Evolutionary conservation across 64 coral and sea anemone species (phyloP).

Genomic region (Pocillopora damicornis): DNA sequence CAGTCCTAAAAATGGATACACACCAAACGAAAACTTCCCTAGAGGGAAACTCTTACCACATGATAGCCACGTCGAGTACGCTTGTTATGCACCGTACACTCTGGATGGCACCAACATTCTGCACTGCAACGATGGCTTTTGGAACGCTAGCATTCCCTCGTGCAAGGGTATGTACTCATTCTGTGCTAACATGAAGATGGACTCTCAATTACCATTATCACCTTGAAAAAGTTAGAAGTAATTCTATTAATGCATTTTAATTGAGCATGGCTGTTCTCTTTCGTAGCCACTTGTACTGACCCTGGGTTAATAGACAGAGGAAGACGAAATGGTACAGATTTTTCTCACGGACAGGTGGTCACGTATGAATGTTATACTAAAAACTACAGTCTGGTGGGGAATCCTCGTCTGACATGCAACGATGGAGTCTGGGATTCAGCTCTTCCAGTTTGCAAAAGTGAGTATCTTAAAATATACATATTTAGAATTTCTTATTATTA

Average conservation of each 20-base stretch:
- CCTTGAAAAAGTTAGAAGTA: too few species aligned
- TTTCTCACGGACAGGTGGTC: background rate
- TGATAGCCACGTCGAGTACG: background rate
- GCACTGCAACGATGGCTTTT: background rate
- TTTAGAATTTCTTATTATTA: too few species aligned
- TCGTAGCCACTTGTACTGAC: constrained; percentile 24
- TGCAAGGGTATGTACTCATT: constrained; percentile 1
- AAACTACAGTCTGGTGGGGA: constrained; percentile 5
- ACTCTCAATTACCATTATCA: too few species aligned
- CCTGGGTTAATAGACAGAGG: background rate
- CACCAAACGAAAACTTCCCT: too few species aligned
- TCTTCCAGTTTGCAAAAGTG: constrained; percentile 11
- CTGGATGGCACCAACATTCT: background rate
- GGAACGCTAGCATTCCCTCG: background rate
- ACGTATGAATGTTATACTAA: constrained; percentile 3
- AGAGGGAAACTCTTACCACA: background rate
- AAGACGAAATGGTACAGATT: background rate
- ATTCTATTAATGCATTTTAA: too few species aligned
- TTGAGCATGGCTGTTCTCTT: background rate
- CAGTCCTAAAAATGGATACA: background rate
- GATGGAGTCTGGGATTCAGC: constrained; percentile 3
- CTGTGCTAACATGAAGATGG: too few species aligned
- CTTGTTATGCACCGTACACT: background rate
- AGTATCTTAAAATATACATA: too few species aligned
- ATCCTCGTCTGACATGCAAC: background rate